These are phyloP conservation scores for Euwallacea similis DNA, from an alignment of 1,140 invertebrate species.

Conservation along the genomic window DNA sequence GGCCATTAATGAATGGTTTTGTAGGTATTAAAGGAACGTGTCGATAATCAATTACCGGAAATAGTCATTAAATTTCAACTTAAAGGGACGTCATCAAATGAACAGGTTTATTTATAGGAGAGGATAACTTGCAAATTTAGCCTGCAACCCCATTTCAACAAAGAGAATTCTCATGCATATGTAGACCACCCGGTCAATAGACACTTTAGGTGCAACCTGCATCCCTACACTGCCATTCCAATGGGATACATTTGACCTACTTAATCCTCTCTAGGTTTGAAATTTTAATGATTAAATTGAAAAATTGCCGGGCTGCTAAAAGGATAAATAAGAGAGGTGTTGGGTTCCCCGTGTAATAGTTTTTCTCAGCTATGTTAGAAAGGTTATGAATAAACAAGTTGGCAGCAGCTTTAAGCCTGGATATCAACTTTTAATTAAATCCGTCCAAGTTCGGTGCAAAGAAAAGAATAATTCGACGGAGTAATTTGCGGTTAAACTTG, in stretches of 20 bases:
- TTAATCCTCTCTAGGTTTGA: neutral
- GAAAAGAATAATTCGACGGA: neutral
- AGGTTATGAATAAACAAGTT: no score
- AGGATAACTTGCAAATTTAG: neutral
- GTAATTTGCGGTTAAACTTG: neutral
- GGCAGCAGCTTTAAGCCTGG: no score
- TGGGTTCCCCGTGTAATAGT: no score
- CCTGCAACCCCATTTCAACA: neutral
- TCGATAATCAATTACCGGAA: no score
- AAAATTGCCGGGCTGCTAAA: neutral
- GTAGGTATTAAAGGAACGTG: no score
- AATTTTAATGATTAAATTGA: conserved; percentile 1
- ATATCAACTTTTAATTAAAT: no score
- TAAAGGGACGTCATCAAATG: neutral
- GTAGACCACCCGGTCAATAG: neutral
- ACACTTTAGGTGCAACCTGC: conserved; percentile 6
- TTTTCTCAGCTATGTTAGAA: no score
- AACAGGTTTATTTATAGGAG: neutral
- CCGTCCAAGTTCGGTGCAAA: no score
- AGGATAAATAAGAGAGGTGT: no score
- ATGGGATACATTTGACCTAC: conserved; percentile 1
- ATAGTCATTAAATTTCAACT: neutral
- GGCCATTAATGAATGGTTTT: no score
- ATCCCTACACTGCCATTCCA: neutral
- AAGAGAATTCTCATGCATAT: neutral